phyloP scores from a whole-genome alignment of 2,797 vertebrate genomes.

The Myripristis murdjan region DNA sequence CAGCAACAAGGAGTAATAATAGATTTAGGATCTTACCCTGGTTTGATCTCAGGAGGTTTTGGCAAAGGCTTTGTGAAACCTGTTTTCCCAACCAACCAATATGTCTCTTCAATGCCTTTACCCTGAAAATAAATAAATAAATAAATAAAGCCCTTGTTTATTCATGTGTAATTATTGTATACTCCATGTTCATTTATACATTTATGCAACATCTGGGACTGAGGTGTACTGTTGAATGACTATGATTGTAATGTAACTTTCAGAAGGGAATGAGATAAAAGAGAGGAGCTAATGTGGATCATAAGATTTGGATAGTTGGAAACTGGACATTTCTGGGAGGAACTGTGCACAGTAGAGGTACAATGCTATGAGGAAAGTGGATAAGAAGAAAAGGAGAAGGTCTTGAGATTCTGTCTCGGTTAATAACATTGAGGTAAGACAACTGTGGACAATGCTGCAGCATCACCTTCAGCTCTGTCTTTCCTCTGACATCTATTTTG shows the following conservation, averaged over 20 bases:
- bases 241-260: too few relatives aligned
- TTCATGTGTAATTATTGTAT: neutral
- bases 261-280: too few relatives aligned
- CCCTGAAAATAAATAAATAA: too few relatives aligned
- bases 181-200: neutral
- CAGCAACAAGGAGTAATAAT: neutral
- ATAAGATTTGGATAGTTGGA: neutral
- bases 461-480: constrained; percentile 88
- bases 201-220: neutral
- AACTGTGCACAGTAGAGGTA: too few relatives aligned
- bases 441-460: neutral
- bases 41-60: constrained; percentile 87
- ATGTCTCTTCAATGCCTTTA: constrained; percentile 90
- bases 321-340: neutral
- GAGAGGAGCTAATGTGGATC: too few relatives aligned
- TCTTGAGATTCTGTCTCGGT: too few relatives aligned
- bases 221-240: too few relatives aligned
- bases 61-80: constrained; percentile 88
- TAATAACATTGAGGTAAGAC: neutral
- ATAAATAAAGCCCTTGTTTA: constrained; percentile 4
- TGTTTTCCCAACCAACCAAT: constrained; percentile 88
- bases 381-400: too few relatives aligned
- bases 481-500: constrained; percentile 86
- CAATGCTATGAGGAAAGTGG: neutral
- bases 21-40: constrained; percentile 81